phyloP scores from a whole-genome alignment of 2,888 invertebrate genomes.

The Heliconius sara region DNA sequence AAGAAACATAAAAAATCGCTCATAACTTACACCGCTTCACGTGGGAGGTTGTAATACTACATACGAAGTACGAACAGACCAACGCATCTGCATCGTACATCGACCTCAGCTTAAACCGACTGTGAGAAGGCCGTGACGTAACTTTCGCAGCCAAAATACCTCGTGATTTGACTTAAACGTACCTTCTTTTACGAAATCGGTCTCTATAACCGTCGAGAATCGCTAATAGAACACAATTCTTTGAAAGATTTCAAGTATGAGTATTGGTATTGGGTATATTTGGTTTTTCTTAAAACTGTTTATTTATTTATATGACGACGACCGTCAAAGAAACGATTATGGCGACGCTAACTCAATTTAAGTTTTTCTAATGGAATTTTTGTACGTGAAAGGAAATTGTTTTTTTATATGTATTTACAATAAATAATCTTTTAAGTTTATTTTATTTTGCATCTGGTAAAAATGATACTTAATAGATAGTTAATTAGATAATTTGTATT shows the following conservation, averaged over 20 bases:
- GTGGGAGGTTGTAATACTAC: constrained; percentile 81
- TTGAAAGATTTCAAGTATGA: constrained; percentile 7
- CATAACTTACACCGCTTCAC: constrained; percentile 55
- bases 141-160: constrained; percentile 67
- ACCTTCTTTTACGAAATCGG: constrained; percentile 43
- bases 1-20: constrained; percentile 44
- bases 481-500: no score
- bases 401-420: neutral
- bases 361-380: neutral
- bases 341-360: neutral
- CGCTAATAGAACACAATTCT: constrained; percentile 38
- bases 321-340: neutral
- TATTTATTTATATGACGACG: neutral
- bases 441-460: neutral
- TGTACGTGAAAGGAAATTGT: constrained; percentile 5
- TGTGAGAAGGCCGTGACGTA: constrained; percentile 76
- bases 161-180: constrained; percentile 43
- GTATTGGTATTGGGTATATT: constrained; percentile 6
- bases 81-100: constrained; percentile 81
- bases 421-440: neutral
- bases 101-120: constrained; percentile 69
- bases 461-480: no score
- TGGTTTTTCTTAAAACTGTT: constrained; percentile 3
- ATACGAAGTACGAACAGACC: constrained; percentile 81
- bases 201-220: constrained; percentile 40